These are phyloP conservation scores for Megaceryle alcyon DNA, from an alignment of 2,797 vertebrate genomes.

Conservation along the genomic window DNA sequence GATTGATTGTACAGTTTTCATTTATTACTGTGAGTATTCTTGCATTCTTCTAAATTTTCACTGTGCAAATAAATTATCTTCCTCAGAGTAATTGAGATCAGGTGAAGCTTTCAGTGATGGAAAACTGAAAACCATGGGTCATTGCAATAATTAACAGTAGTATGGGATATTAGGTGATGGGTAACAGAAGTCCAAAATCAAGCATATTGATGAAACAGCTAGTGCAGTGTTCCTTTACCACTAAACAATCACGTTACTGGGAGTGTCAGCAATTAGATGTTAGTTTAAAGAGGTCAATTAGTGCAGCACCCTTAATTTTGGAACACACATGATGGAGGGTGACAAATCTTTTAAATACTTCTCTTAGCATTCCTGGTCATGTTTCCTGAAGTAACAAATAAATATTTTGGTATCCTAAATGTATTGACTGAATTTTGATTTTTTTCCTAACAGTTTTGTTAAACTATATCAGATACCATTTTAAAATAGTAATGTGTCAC, in stretches of 20 bases:
- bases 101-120: not conserved
- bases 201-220: not conserved
- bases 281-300: not conserved
- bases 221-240: not conserved
- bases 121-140: not conserved
- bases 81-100: not conserved
- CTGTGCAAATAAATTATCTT: not conserved
- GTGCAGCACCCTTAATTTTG: not conserved
- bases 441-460: not conserved
- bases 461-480: not conserved
- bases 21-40: not conserved
- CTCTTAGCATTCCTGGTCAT: not conserved
- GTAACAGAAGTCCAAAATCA: not conserved
- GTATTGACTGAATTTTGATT: constrained; percentile 4
- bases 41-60: not conserved
- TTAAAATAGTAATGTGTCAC: not conserved
- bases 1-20: not conserved
- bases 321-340: not conserved
- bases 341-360: not conserved
- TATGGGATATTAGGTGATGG: not conserved
- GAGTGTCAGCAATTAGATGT: not conserved
- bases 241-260: not conserved
- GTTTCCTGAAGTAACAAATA: not conserved
- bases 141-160: not conserved
- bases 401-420: not conserved